These are phyloP conservation scores for Netelia fuscicornis DNA, from an alignment of 2,888 invertebrate genomes.

Conservation along the genomic window DNA sequence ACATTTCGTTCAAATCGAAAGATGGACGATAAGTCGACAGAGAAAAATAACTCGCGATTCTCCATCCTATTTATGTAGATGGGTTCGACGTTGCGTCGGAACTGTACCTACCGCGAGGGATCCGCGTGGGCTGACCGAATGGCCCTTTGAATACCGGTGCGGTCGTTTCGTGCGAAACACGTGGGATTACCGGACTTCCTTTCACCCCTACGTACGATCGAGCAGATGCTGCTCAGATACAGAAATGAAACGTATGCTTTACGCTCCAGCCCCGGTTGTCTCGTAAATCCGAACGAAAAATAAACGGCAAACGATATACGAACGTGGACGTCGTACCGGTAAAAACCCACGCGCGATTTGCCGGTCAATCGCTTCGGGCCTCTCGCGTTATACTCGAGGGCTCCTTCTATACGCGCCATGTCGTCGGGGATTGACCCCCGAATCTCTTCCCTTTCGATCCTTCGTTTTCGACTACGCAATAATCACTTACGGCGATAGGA, in stretches of 20 bases:
- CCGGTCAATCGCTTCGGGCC: conserved; percentile 20
- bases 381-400: background rate
- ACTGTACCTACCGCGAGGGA: too few species aligned
- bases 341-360: conserved; percentile 23
- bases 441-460: background rate
- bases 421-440: background rate
- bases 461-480: background rate
- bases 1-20: too few species aligned
- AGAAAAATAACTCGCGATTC: too few species aligned
- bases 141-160: too few species aligned
- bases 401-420: background rate
- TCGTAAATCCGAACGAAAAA: conserved; percentile 1
- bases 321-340: background rate
- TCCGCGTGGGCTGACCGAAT: too few species aligned
- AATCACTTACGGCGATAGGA: too few species aligned
- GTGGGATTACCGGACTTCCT: conserved; percentile 37
- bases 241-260: background rate
- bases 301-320: conserved; percentile 7
- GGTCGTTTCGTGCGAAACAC: conserved; percentile 1
- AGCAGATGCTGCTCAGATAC: background rate
- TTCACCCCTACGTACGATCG: background rate
- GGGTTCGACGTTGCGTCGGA: too few species aligned
- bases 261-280: background rate
- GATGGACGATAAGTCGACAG: too few species aligned
- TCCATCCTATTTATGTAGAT: too few species aligned